These are phyloP conservation scores for Sebastes vulpes DNA, from an alignment of 2,797 vertebrate genomes.

Conservation along the genomic window DNA sequence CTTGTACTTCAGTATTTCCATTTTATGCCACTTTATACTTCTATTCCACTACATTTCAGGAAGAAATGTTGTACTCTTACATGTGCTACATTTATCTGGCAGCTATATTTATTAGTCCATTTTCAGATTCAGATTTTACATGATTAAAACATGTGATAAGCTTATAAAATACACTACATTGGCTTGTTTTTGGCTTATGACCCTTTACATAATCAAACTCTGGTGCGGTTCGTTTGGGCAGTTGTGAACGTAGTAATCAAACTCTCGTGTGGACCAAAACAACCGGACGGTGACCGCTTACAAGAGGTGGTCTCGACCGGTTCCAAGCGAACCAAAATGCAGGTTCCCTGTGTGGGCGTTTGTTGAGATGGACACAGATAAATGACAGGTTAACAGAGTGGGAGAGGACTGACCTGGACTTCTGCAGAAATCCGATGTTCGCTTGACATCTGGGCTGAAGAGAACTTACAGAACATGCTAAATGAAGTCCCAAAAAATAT, in stretches of 20 bases:
- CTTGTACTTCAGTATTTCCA: neutral
- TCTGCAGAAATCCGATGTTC: too few relatives aligned
- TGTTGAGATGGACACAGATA: too few relatives aligned
- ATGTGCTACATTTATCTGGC: neutral
- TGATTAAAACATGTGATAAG: neutral
- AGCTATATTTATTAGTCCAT: neutral
- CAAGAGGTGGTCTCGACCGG: accelerated
- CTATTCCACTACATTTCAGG: neutral
- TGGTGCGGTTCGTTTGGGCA: too few relatives aligned
- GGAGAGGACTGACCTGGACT: too few relatives aligned
- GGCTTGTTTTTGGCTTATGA: neutral
- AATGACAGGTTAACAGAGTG: too few relatives aligned
- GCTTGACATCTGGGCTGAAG: too few relatives aligned
- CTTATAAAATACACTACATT: neutral
- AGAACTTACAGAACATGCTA: too few relatives aligned
- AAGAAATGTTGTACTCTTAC: neutral
- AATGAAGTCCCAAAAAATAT: too few relatives aligned
- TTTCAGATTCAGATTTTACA: neutral
- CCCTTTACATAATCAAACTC: neutral
- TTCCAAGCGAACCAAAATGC: too few relatives aligned
- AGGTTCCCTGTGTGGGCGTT: accelerated
- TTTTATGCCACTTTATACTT: neutral
- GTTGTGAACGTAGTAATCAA: too few relatives aligned
- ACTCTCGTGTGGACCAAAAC: too few relatives aligned
- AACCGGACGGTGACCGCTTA: accelerated